These are phyloP conservation scores for Hermodice carunculata DNA, from an alignment of 2,888 invertebrate species.

Conservation along the genomic window DNA sequence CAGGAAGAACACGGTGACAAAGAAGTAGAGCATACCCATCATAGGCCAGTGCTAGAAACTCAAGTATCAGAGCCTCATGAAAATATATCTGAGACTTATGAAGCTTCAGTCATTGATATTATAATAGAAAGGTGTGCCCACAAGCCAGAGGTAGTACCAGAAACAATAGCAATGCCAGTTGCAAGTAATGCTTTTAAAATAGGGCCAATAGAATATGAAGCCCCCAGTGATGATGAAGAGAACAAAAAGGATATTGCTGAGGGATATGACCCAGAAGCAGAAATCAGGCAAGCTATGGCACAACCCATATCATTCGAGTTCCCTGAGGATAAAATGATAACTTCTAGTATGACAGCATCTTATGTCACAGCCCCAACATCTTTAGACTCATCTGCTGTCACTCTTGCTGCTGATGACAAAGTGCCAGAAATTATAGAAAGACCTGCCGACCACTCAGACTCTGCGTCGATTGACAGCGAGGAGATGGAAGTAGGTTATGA, in stretches of 20 bases:
- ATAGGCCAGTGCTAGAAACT: no score
- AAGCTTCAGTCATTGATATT: conserved; percentile 57
- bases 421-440: conserved; percentile 1
- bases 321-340: conserved; percentile 18
- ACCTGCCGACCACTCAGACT: conserved; percentile 38
- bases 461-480: conserved; percentile 62
- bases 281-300: conserved; percentile 11
- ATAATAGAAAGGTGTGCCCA: conserved; percentile 40
- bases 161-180: conserved; percentile 4
- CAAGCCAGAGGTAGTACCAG: conserved; percentile 17
- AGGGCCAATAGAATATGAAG: conserved; percentile 28
- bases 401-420: neutral
- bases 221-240: neutral
- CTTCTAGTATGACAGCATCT: conserved; percentile 31
- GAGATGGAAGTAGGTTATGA: conserved; percentile 45
- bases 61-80: conserved; percentile 76
- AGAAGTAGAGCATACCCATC: no score
- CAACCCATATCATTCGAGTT: conserved; percentile 16
- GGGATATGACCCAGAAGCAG: conserved; percentile 16
- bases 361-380: conserved; percentile 39
- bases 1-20: no score
- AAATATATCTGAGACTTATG: conserved; percentile 55
- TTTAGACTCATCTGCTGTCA: conserved; percentile 25
- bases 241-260: conserved; percentile 3
- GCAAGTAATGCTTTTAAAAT: conserved; percentile 25